A percentile compares a stretch with the other conserved stretches of the same genome.
Conservation (phyloP, 2,888 invertebrate genomes). For the Heliconius ethilla region DNA sequence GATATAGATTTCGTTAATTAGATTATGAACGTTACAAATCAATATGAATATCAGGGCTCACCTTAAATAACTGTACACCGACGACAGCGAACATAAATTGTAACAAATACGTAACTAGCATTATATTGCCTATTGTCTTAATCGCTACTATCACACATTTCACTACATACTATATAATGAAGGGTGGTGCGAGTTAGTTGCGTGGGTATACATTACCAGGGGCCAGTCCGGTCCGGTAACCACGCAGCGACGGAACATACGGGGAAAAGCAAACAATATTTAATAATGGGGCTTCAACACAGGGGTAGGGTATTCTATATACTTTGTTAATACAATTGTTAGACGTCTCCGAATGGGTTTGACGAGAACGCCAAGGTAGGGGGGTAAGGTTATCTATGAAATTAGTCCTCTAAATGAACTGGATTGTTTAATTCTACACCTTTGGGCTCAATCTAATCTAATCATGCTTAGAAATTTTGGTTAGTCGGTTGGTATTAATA, state of each 20-base stretch:
- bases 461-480: slow-evolving; percentile 29
- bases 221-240: slow-evolving; percentile 62
- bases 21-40: not conserved
- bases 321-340: slow-evolving; percentile 51
- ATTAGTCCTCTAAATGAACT: slow-evolving; percentile 60
- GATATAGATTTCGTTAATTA: not conserved
- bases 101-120: slow-evolving; percentile 99
- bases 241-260: slow-evolving; percentile 76
- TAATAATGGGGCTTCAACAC: slow-evolving; percentile 56
- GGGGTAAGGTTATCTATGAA: slow-evolving; percentile 65
- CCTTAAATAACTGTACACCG: slow-evolving; percentile 99
- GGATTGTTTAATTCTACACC: slow-evolving; percentile 66
- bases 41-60: slow-evolving; percentile 69
- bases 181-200: slow-evolving; percentile 65
- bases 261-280: slow-evolving; percentile 76
- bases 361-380: slow-evolving; percentile 76
- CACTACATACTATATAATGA: slow-evolving; percentile 93
- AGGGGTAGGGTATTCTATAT: slow-evolving; percentile 38
- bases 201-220: slow-evolving; percentile 70
- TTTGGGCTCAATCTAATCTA: slow-evolving; percentile 66
- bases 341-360: slow-evolving; percentile 50
- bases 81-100: slow-evolving; percentile 99
- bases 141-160: slow-evolving; percentile 99
- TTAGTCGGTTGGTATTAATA: slow-evolving; percentile 14
- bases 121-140: slow-evolving; percentile 99